phyloP scores from a whole-genome alignment of 2,888 invertebrate species.

The Chrysolina americana region DNA sequence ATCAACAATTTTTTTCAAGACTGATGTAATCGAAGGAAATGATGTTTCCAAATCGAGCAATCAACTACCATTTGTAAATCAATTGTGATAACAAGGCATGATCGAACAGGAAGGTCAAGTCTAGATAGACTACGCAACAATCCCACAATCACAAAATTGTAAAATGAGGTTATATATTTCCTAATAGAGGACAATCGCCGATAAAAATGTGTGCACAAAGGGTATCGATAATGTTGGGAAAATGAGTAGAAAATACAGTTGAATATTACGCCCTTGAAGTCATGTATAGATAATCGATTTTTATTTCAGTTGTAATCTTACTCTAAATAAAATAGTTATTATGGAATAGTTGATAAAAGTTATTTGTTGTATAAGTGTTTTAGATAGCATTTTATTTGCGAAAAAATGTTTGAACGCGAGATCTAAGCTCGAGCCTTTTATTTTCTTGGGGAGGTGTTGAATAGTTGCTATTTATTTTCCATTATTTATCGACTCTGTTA shows the following conservation, averaged over 20 bases:
- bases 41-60: not conserved
- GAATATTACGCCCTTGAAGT: not conserved
- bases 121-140: conserved; percentile 7
- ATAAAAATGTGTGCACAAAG: not conserved
- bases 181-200: conserved; percentile 1
- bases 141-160: not conserved
- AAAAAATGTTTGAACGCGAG: no score
- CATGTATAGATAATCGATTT: not conserved
- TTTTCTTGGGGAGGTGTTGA: no score
- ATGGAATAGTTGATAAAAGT: no score
- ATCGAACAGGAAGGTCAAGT: conserved; percentile 13
- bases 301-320: no score
- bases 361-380: no score
- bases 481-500: no score
- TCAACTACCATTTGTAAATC: conserved; percentile 1
- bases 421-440: no score
- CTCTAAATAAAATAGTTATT: no score
- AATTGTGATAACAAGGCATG: not conserved
- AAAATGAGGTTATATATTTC: conserved; percentile 12
- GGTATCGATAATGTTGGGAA: not conserved
- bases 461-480: no score
- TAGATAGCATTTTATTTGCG: no score
- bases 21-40: not conserved
- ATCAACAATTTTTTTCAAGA: no score
- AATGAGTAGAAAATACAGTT: not conserved